A percentile compares a stretch with the other conserved stretches of the same genome.
phyloP scores from a whole-genome alignment of 2,113 vertebrate genomes.

The Lipophrys pholis region DNA sequence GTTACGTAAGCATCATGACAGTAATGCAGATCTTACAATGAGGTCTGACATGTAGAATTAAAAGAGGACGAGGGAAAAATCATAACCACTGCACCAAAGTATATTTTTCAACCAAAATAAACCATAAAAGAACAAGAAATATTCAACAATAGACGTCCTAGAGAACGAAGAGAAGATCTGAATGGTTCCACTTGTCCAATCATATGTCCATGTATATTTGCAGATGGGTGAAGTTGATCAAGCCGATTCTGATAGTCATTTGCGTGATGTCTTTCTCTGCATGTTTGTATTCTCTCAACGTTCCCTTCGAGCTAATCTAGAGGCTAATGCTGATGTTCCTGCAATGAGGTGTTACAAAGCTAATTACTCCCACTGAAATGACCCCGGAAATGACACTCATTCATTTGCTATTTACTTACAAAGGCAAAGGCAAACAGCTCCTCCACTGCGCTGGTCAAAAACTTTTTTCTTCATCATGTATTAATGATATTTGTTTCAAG shows the following conservation, averaged over 20 bases:
- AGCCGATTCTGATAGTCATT: too few relatives aligned
- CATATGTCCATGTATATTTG: too few relatives aligned
- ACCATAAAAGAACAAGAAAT: too few relatives aligned
- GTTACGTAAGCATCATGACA: conserved; percentile 24
- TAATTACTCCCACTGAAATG: not conserved
- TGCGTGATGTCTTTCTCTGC: not conserved
- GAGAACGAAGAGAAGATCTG: too few relatives aligned
- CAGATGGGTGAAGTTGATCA: too few relatives aligned
- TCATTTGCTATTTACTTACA: not conserved
- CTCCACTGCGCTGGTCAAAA: not conserved
- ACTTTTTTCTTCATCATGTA: not conserved
- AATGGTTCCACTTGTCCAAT: too few relatives aligned
- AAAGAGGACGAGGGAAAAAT: too few relatives aligned
- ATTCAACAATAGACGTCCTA: too few relatives aligned
- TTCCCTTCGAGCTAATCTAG: not conserved
- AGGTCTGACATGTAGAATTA: not conserved
- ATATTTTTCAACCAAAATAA: too few relatives aligned
- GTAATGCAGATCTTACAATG: conserved; percentile 5
- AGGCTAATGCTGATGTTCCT: not conserved
- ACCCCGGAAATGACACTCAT: not conserved
- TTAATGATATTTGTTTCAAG: not conserved
- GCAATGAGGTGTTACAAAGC: not conserved
- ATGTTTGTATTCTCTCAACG: not conserved
- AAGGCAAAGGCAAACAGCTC: not conserved
- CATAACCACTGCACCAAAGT: too few relatives aligned